Evolutionary conservation across 2,113 vertebrate genomes (phyloP).

Genomic region (Dermatemys mawii): DNA sequence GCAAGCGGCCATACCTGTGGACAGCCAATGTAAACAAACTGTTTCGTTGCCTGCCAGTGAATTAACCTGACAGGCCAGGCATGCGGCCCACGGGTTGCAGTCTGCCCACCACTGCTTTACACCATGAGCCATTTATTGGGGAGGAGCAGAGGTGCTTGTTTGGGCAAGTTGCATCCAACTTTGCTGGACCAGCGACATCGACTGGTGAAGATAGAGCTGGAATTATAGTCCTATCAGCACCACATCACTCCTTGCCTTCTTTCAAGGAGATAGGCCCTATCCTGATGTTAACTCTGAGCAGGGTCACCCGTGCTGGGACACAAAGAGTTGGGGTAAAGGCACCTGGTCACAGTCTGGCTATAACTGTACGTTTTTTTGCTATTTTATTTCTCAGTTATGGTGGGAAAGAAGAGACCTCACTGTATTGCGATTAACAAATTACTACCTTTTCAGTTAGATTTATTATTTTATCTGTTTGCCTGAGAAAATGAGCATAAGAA

Average conservation of each 20-base stretch:
- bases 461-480: background rate
- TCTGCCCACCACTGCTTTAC: background rate
- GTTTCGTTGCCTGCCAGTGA: too few species aligned
- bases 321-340: background rate
- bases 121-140: background rate
- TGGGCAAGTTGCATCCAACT: background rate
- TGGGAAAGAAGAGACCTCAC: background rate
- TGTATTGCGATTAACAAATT: background rate
- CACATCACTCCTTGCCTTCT: background rate
- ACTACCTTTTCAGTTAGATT: background rate
- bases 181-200: background rate
- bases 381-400: background rate
- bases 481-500: background rate
- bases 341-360: background rate
- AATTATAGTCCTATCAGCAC: background rate
- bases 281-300: background rate
- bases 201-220: background rate
- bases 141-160: fast-evolving
- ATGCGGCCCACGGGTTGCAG: too few species aligned
- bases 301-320: background rate
- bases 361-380: background rate
- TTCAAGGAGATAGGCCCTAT: background rate
- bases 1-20: too few species aligned
- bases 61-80: too few species aligned
- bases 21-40: too few species aligned